Evolutionary conservation across 2,113 vertebrate species (phyloP), one percentile per base, ranked within the genome.

Genomic region (Sisor rabdophorus): DNA sequence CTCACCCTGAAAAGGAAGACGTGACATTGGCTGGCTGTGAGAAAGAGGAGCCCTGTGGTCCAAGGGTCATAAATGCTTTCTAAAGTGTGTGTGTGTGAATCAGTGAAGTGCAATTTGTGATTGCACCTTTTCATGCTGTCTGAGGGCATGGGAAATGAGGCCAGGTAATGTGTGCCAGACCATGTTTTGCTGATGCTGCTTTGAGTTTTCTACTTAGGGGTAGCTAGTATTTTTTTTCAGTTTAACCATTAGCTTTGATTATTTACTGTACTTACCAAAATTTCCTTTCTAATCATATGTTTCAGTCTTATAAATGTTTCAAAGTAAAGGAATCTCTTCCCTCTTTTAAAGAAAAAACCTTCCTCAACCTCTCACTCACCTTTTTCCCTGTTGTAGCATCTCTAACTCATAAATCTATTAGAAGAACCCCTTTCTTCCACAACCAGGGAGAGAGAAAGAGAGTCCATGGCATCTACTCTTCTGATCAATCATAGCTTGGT

Each of bases 401-500:
- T 80, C 55, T 50, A 73, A 72, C 79, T 82, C 72, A 76, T 79
- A 77, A 78, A 82, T 80, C 81, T 76, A 81, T 81, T 80, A 78
- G 58, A 82, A 73, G 54, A 75, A 55, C 55, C 71, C 64, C 71
- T 72, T 73, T 81, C 68, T 24, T 79, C 69, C 44, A 30, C 76
- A 63, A 69, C 54, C 30, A 71, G 71, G 67, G 76, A 68, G 61
- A 78, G 67, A 70, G 54, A 60, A 40, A 32, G 69, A 76, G 84
- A 85, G 83, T 88, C 86, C 80, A 87, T 71, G 64, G 82, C 84
- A 84, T 86, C 87, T 82, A 87, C 86, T 84, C 81, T 56, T 85
- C 80, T 82, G 78, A 90, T 90, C 88, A 84, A 85, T 88, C 88
- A 87, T 80, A 74, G 84, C 79, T 83, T 79, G 84, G 86, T 84